Evolutionary conservation across 1,140 invertebrate species (phyloP).

Genomic region (Tribolium castaneum): DNA sequence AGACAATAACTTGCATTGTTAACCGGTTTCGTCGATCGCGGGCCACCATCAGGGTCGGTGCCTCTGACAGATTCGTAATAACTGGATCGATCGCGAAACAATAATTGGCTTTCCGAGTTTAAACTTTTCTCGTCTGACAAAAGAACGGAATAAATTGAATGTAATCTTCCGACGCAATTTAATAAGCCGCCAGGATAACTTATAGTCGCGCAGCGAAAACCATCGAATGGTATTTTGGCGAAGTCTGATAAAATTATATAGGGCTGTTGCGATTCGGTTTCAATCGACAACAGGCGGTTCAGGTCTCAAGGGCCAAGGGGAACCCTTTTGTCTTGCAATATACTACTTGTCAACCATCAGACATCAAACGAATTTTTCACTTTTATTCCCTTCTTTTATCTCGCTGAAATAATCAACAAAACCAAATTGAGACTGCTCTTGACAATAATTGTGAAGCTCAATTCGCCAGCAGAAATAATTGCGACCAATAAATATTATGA

Average conservation of each 20-base stretch:
- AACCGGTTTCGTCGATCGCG: neutral
- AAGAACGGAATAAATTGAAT: conserved; percentile 19
- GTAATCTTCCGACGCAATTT: conserved; percentile 22
- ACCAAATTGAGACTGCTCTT: too few species aligned
- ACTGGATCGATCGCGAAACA: neutral
- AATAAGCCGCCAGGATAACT: neutral
- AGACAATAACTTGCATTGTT: conserved; percentile 4
- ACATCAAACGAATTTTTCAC: neutral
- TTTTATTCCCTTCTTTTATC: neutral
- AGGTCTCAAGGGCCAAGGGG: neutral
- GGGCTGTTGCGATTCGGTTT: conserved; percentile 13
- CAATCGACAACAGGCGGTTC: neutral
- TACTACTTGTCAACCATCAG: neutral
- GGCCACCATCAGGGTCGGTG: neutral
- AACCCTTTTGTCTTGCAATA: neutral
- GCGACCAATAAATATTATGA: too few species aligned
- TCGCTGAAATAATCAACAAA: too few species aligned
- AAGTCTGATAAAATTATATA: conserved; percentile 12
- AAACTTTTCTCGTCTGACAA: conserved; percentile 10
- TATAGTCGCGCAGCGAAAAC: conserved; percentile 1
- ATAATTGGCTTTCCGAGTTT: conserved; percentile 3
- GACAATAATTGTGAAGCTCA: too few species aligned
- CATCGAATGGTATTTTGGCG: neutral
- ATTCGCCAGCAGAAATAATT: too few species aligned
- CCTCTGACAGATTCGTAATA: neutral